Evolutionary conservation across 2,888 invertebrate genomes (phyloP).

Genomic region (Omphaloscelis lunosa): DNA sequence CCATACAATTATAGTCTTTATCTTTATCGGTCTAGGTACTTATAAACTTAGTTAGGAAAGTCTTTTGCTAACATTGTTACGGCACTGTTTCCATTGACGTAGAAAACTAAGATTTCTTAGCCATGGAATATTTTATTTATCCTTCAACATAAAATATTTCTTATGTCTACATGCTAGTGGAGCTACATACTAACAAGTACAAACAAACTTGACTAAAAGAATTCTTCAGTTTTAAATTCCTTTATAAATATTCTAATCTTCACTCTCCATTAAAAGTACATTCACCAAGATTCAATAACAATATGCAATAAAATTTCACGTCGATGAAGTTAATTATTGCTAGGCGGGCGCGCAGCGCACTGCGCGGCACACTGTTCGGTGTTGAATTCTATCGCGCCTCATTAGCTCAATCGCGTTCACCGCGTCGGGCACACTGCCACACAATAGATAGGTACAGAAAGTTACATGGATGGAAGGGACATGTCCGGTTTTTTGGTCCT

Average conservation of each 20-base stretch:
- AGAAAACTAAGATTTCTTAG: too few relatives aligned
- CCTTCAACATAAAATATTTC: too few relatives aligned
- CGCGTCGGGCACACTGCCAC: conserved; percentile 2
- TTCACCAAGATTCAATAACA: conserved; percentile 23
- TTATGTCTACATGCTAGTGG: neutral
- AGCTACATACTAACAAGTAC: neutral
- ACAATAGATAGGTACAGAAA: neutral
- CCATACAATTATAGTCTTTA: too few relatives aligned
- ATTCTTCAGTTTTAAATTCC: neutral
- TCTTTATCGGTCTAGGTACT: too few relatives aligned
- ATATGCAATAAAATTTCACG: conserved; percentile 35
- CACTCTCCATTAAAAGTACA: neutral
- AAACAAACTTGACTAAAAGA: neutral
- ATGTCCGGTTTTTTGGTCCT: neutral
- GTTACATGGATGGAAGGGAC: too few relatives aligned
- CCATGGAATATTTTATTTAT: too few relatives aligned
- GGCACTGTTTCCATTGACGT: too few relatives aligned
- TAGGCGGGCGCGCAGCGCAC: conserved; percentile 57
- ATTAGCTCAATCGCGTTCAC: conserved; percentile 59
- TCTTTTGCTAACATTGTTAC: too few relatives aligned
- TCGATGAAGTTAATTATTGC: conserved; percentile 69
- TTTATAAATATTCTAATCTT: neutral
- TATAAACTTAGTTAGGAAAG: too few relatives aligned
- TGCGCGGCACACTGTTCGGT: conserved; percentile 49
- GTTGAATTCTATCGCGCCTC: conserved; percentile 69